phyloP scores from a whole-genome alignment of 2,888 invertebrate genomes.

The Andrena trimmerana region DNA sequence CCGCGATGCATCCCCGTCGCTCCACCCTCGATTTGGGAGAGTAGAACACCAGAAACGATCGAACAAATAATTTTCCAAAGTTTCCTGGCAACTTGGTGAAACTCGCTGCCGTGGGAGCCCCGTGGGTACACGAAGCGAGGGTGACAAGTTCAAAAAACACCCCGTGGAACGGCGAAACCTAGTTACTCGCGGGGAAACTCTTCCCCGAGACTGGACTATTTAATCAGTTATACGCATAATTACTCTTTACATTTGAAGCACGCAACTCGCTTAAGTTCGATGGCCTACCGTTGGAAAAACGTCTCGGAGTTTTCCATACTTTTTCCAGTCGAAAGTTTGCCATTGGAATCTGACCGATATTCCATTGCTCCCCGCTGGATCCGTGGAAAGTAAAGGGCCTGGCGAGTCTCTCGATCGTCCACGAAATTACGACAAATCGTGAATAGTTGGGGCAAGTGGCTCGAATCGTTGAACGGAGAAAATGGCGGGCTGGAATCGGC shows the following conservation, averaged over 20 bases:
- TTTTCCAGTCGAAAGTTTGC: neutral
- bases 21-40: slow-evolving; percentile 4
- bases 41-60: slow-evolving; percentile 41
- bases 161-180: slow-evolving; percentile 46
- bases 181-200: slow-evolving; percentile 52
- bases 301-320: neutral
- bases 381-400: slow-evolving; percentile 9
- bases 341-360: slow-evolving; percentile 7
- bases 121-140: slow-evolving; percentile 41
- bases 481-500: slow-evolving; percentile 15
- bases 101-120: slow-evolving; percentile 10
- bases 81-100: slow-evolving; percentile 45
- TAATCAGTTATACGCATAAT: slow-evolving; percentile 62
- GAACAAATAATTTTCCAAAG: slow-evolving; percentile 54
- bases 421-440: slow-evolving; percentile 13
- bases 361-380: neutral
- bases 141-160: slow-evolving; percentile 65
- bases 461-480: neutral
- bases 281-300: slow-evolving; percentile 1
- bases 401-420: slow-evolving; percentile 6
- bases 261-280: slow-evolving; percentile 27
- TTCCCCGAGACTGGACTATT: slow-evolving; percentile 60
- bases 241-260: slow-evolving; percentile 50
- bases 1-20: slow-evolving; percentile 14
- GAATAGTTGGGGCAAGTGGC: neutral